Conservation (phyloP, 2,888 invertebrate species). For the Punctoribates punctum region DNA sequence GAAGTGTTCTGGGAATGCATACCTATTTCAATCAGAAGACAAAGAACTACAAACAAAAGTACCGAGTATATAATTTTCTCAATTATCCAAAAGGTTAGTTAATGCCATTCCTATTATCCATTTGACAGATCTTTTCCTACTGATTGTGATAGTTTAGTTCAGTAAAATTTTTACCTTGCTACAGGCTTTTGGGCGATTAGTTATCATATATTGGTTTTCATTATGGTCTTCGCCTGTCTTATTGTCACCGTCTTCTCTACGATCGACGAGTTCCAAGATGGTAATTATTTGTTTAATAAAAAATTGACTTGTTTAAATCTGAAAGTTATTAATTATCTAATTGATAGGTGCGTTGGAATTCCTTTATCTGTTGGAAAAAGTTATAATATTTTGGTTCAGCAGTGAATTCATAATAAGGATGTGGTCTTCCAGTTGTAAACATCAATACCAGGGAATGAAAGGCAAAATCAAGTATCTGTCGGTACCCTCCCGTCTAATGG, state of each 20-base stretch:
- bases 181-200: constrained; percentile 38
- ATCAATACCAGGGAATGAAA: constrained; percentile 32
- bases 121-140: no score
- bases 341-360: constrained; percentile 18
- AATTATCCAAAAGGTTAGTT: constrained; percentile 13
- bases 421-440: constrained; percentile 38
- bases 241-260: constrained; percentile 40
- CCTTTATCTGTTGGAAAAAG: constrained; percentile 39
- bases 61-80: constrained; percentile 21
- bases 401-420: constrained; percentile 32
- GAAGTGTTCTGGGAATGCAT: constrained; percentile 9
- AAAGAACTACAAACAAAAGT: constrained; percentile 9
- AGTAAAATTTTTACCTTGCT: no score
- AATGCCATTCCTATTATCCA: neutral
- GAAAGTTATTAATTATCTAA: neutral
- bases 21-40: constrained; percentile 20
- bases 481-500: constrained; percentile 31
- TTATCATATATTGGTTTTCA: constrained; percentile 38
- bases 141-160: no score
- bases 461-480: constrained; percentile 35
- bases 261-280: constrained; percentile 9
- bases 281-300: neutral
- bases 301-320: neutral
- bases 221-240: constrained; percentile 40
- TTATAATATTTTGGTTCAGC: constrained; percentile 38